Evolutionary conservation across 2,797 vertebrate genomes (phyloP).

Genomic region (Coranthus polyacanthus): DNA sequence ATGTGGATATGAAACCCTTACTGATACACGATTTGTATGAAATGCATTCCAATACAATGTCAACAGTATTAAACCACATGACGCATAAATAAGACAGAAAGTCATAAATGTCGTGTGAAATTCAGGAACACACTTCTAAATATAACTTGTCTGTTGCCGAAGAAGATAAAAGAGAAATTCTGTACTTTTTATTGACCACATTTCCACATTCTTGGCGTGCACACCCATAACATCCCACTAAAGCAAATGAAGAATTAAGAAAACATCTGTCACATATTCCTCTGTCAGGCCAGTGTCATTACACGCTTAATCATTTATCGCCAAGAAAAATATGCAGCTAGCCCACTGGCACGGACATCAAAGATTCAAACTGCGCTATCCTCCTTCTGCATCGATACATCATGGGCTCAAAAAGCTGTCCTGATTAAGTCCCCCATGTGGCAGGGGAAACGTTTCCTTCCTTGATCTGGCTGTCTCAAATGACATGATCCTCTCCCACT

Average conservation of each 20-base stretch:
- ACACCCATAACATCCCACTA: constrained; percentile 8
- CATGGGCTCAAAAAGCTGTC: constrained; percentile 40
- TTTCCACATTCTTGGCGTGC: neutral
- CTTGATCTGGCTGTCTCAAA: constrained; percentile 63
- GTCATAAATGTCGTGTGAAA: too few relatives aligned
- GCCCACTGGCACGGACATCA: constrained; percentile 56
- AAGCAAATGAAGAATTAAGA: constrained; percentile 47
- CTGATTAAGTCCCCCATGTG: constrained; percentile 60
- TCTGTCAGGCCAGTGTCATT: constrained; percentile 45
- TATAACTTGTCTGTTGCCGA: too few relatives aligned
- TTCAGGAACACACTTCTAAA: too few relatives aligned
- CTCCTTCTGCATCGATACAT: constrained; percentile 56
- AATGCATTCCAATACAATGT: too few relatives aligned
- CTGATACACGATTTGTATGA: too few relatives aligned
- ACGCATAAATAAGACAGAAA: too few relatives aligned
- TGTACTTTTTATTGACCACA: constrained; percentile 1
- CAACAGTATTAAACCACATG: too few relatives aligned
- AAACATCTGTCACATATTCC: constrained; percentile 57
- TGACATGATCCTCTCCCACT: constrained; percentile 42
- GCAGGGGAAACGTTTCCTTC: constrained; percentile 41
- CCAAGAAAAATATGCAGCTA: constrained; percentile 38
- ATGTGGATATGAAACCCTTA: too few relatives aligned
- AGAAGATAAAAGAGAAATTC: constrained; percentile 25
- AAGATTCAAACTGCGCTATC: constrained; percentile 33
- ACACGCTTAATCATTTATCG: constrained; percentile 47